A percentile compares a stretch with the other conserved stretches of the same genome.
Evolutionary conservation across 2,888 invertebrate species (phyloP).

Genomic region (Drosophila kokeensis): DNA sequence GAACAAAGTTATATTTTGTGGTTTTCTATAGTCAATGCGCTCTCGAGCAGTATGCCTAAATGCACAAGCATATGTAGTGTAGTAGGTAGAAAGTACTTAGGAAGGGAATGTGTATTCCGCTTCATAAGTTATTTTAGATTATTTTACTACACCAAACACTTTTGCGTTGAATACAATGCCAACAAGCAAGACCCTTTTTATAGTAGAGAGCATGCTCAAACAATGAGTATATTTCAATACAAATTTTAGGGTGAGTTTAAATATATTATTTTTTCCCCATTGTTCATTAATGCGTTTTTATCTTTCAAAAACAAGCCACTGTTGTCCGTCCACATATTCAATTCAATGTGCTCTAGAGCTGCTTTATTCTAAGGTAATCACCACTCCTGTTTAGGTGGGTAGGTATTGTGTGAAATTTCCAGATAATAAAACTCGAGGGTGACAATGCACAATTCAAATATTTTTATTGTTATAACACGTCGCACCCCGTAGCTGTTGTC

Average conservation of each 20-base stretch:
- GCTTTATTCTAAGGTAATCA: constrained; percentile 77
- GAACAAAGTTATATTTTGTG: constrained; percentile 30
- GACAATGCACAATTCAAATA: constrained; percentile 78
- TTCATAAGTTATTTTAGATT: constrained; percentile 56
- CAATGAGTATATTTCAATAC: constrained; percentile 72
- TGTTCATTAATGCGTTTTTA: constrained; percentile 75
- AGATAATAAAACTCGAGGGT: constrained; percentile 73
- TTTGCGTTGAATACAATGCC: constrained; percentile 58
- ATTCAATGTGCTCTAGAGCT: constrained; percentile 48
- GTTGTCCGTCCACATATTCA: constrained; percentile 54
- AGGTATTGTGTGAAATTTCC: constrained; percentile 58
- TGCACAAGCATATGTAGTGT: constrained; percentile 28
- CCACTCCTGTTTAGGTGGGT: constrained; percentile 67
- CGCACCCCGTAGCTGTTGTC: constrained; percentile 70
- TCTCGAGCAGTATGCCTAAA: constrained; percentile 25
- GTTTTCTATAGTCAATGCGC: constrained; percentile 26
- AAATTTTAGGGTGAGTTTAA: constrained; percentile 73
- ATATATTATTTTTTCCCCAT: constrained; percentile 69
- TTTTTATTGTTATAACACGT: constrained; percentile 82
- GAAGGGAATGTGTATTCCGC: constrained; percentile 50
- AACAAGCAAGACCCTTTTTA: constrained; percentile 58
- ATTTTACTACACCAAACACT: constrained; percentile 56
- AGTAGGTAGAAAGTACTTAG: constrained; percentile 50
- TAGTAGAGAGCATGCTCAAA: constrained; percentile 74
- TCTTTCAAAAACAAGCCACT: constrained; percentile 79